Conservation (phyloP, 2,888 invertebrate species). For the Peribatodes rhomboidaria region DNA sequence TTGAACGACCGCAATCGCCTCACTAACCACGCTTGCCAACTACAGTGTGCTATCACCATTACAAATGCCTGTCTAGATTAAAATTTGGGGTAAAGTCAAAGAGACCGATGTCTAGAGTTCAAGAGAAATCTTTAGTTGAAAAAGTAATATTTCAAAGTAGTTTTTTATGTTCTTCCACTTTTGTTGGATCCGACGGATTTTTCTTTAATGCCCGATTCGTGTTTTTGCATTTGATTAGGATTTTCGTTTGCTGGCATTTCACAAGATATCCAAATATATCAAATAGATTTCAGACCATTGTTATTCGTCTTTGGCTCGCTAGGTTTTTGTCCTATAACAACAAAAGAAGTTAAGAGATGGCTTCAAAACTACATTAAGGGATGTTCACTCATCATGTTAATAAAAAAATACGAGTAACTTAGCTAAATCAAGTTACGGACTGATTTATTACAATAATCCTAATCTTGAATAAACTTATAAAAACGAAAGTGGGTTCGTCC, state of each 20-base stretch:
- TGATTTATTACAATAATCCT: no score
- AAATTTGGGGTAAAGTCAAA: slow-evolving; percentile 13
- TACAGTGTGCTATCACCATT: not conserved
- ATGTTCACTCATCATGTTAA: no score
- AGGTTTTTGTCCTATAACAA: no score
- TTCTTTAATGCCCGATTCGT: slow-evolving; percentile 3
- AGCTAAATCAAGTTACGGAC: no score
- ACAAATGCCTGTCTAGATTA: slow-evolving; percentile 13
- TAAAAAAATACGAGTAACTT: no score
- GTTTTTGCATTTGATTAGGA: not conserved
- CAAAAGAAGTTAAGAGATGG: no score
- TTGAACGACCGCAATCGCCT: not conserved
- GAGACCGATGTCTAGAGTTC: slow-evolving; percentile 15
- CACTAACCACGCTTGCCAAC: not conserved
- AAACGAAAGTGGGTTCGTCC: no score
- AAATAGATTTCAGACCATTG: no score
- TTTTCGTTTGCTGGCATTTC: not conserved
- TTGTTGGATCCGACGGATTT: not conserved
- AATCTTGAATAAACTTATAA: no score
- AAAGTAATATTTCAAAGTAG: slow-evolving; percentile 19
- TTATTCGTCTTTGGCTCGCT: no score
- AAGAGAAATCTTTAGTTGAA: slow-evolving; percentile 9
- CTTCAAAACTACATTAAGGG: no score
- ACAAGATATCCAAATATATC: not conserved
- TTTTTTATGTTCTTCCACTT: slow-evolving; percentile 11